Evolutionary conservation across 2,888 invertebrate species (phyloP).

Genomic region (Branchellion lobata): DNA sequence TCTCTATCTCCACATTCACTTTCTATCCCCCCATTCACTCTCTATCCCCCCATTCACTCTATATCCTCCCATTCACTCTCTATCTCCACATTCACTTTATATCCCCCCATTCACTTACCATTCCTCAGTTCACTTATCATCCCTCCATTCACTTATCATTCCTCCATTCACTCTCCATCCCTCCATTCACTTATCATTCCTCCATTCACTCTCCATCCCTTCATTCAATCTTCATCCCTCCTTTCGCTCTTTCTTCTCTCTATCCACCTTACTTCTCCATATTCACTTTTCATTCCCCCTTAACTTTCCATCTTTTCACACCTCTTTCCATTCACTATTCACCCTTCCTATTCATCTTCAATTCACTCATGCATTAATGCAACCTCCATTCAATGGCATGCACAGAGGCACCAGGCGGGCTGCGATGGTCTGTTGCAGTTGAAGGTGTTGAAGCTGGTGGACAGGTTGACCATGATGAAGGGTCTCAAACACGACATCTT

Average conservation of each 20-base stretch:
- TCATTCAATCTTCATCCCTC: too few relatives aligned
- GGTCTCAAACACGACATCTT: conserved; percentile 13
- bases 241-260: too few relatives aligned
- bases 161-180: too few relatives aligned
- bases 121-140: too few relatives aligned
- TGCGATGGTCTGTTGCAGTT: conserved; percentile 4
- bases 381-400: neutral
- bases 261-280: too few relatives aligned
- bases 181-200: too few relatives aligned
- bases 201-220: neutral
- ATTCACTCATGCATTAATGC: neutral
- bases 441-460: conserved; percentile 32
- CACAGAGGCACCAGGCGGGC: neutral
- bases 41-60: neutral
- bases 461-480: conserved; percentile 27
- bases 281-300: too few relatives aligned
- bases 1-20: too few relatives aligned
- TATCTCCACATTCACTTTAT: neutral
- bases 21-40: too few relatives aligned
- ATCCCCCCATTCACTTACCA: neutral
- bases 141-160: too few relatives aligned
- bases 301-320: neutral
- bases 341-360: neutral
- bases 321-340: neutral
- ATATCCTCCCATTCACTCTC: neutral